Conservation (phyloP, 2,113 vertebrate species). For the Brienomyrus brachyistius region DNA sequence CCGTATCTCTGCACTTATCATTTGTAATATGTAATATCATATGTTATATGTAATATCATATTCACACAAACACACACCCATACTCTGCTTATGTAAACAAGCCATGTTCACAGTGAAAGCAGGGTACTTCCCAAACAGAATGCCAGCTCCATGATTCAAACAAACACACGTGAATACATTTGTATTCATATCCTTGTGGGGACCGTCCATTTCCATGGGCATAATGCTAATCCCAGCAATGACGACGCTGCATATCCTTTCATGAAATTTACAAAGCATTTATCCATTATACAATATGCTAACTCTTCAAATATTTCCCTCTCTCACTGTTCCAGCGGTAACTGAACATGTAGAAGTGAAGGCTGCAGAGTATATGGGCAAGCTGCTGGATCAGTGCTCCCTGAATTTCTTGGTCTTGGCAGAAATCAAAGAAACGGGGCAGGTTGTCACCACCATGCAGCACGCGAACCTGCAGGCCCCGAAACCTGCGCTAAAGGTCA, state of each 20-base stretch:
- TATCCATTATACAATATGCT: not conserved
- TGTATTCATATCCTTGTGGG: not conserved
- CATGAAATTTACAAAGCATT: not conserved
- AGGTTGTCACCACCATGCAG: constrained; percentile 57
- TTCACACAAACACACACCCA: too few relatives aligned
- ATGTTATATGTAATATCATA: too few relatives aligned
- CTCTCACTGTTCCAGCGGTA: constrained; percentile 44
- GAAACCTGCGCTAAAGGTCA: constrained; percentile 61
- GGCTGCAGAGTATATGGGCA: constrained; percentile 63
- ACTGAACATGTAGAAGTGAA: constrained; percentile 43
- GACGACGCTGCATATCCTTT: not conserved
- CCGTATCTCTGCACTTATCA: not conserved
- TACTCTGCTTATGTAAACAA: too few relatives aligned
- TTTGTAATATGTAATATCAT: not conserved
- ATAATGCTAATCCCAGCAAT: not conserved
- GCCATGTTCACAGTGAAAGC: not conserved
- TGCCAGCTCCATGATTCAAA: not conserved
- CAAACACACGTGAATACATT: not conserved
- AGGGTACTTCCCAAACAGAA: not conserved
- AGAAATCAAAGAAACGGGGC: constrained; percentile 41
- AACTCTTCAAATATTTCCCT: not conserved
- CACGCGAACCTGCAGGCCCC: constrained; percentile 56
- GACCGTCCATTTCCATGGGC: not conserved
- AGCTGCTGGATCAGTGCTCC: constrained; percentile 63
- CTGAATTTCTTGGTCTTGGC: constrained; percentile 69